Conservation (phyloP, 1,140 invertebrate genomes). For the Orius laevigatus region DNA sequence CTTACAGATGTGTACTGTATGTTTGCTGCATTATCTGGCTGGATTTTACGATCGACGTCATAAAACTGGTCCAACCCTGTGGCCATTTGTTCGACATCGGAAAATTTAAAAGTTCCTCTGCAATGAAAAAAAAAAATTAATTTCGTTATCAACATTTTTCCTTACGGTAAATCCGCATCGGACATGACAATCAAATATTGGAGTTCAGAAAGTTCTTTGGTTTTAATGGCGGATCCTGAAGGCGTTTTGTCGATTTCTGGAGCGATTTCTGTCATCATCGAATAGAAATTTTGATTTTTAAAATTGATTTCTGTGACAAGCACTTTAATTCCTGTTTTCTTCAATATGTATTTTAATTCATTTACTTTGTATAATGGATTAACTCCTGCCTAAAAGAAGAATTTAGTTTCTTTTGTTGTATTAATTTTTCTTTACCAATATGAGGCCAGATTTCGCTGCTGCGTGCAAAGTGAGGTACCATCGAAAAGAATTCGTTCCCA, state of each 20-base stretch:
- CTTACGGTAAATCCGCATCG: constrained; percentile 33
- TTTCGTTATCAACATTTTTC: no score
- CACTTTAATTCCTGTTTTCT: constrained; percentile 58
- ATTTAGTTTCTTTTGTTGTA: no score
- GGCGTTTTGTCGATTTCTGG: constrained; percentile 17
- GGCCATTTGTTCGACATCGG: constrained; percentile 34
- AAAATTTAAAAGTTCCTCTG: constrained; percentile 42
- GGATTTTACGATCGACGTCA: constrained; percentile 32
- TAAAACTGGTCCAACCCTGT: constrained; percentile 29
- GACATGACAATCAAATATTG: constrained; percentile 37
- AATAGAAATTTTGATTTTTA: constrained; percentile 54
- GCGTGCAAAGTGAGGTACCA: constrained; percentile 70
- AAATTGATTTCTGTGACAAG: constrained; percentile 48
- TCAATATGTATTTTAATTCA: constrained; percentile 65
- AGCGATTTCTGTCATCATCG: constrained; percentile 35
- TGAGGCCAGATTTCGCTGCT: constrained; percentile 61
- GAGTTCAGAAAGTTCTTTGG: constrained; percentile 28
- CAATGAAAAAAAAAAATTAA: constrained; percentile 23
- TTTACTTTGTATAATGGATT: constrained; percentile 65
- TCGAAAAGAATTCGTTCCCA: constrained; percentile 69
- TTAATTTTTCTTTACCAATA: constrained; percentile 56
- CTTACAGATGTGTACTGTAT: constrained; percentile 81
- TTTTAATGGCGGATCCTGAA: constrained; percentile 10
- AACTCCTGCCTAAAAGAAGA: constrained; percentile 44
- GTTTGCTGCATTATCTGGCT: constrained; percentile 50